phyloP scores from a whole-genome alignment of 2,113 vertebrate species.

The Larimichthys polyactis region DNA sequence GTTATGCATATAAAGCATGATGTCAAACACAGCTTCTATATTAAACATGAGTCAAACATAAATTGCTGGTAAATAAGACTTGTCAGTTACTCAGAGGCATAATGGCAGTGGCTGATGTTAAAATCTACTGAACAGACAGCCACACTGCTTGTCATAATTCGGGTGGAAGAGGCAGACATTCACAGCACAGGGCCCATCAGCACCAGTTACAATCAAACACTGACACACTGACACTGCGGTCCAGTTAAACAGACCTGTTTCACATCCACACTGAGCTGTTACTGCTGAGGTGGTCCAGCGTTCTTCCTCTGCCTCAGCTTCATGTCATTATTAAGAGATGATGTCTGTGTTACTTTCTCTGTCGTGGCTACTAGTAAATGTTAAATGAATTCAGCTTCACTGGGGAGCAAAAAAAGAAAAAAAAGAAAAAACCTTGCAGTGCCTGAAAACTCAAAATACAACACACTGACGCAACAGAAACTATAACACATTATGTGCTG shows the following conservation, averaged over 20 bases:
- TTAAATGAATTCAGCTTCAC: not conserved
- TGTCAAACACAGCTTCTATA: not conserved
- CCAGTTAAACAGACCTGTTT: not conserved
- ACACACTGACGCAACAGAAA: no score
- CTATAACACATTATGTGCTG: not conserved
- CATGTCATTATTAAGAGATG: not conserved
- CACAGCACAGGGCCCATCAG: slow-evolving; percentile 37
- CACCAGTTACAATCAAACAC: slow-evolving; percentile 46
- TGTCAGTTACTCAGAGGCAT: slow-evolving; percentile 11
- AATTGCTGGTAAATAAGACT: slow-evolving; percentile 9
- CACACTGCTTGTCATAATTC: slow-evolving; percentile 21
- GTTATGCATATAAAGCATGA: not conserved
- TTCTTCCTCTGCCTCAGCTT: not conserved
- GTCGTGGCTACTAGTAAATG: no score
- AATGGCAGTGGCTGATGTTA: slow-evolving; percentile 14
- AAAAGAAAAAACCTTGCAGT: not conserved
- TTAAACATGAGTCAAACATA: not conserved
- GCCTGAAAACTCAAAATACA: not conserved
- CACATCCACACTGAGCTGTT: not conserved
- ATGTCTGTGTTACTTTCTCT: not conserved
- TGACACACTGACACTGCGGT: slow-evolving; percentile 15
- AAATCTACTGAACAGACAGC: slow-evolving; percentile 21
- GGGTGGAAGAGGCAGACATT: slow-evolving; percentile 14
- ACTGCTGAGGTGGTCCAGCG: not conserved
- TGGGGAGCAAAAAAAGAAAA: not conserved